phyloP scores from a whole-genome alignment of 2,797 vertebrate species.

The Pachyuromys duprasi region DNA sequence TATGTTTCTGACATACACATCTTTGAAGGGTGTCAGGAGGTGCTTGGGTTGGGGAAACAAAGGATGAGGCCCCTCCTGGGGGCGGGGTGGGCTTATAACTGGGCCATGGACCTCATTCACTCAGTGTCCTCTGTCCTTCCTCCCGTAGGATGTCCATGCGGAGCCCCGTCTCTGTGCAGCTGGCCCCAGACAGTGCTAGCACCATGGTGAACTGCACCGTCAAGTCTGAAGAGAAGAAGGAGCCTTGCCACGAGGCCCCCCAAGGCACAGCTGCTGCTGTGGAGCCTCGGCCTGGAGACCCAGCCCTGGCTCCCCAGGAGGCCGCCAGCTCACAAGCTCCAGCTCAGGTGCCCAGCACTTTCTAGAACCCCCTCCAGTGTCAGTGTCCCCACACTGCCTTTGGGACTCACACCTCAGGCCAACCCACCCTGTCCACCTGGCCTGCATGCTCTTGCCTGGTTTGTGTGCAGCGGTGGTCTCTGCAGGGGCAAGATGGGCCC shows the following conservation, averaged over 20 bases:
- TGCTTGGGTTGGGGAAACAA: too few relatives aligned
- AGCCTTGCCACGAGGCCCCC: conserved; percentile 85
- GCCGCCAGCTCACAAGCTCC: conserved; percentile 65
- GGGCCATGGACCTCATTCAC: too few relatives aligned
- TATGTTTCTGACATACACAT: too few relatives aligned
- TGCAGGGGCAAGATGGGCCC: background rate
- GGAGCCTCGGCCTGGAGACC: conserved; percentile 70
- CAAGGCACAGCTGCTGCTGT: conserved; percentile 80
- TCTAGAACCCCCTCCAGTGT: background rate
- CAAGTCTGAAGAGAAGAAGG: conserved; percentile 93
- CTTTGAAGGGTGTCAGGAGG: background rate
- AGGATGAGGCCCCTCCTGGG: too few relatives aligned
- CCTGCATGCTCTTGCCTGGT: background rate
- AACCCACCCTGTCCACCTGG: background rate
- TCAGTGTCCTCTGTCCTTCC: background rate
- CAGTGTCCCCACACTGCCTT: background rate
- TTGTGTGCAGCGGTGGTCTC: background rate
- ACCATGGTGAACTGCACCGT: conserved; percentile 93
- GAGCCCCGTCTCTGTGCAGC: conserved; percentile 90
- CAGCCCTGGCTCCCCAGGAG: conserved; percentile 65
- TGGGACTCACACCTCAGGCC: fast-evolving
- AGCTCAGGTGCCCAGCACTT: conserved; percentile 82
- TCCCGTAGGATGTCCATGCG: conserved; percentile 95
- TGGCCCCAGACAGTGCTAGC: conserved; percentile 90
- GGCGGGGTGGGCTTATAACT: background rate